Evolutionary conservation across 2,888 invertebrate genomes (phyloP).

Genomic region (Leptinotarsa tumamoca): DNA sequence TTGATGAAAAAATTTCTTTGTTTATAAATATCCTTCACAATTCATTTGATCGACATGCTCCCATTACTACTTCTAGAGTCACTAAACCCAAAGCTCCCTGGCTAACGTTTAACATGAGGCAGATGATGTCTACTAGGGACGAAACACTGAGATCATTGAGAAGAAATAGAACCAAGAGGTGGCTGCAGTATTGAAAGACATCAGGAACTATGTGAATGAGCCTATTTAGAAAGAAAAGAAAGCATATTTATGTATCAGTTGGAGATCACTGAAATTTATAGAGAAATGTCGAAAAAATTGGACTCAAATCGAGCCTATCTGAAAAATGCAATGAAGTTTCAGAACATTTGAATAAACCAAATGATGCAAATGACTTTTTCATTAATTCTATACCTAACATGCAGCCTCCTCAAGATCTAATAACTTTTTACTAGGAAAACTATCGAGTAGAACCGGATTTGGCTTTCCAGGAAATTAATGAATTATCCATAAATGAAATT

Average conservation of each 20-base stretch:
- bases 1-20: background rate
- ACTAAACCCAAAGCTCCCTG: background rate
- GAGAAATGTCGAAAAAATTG: background rate
- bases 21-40: conserved; percentile 3
- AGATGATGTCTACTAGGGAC: background rate
- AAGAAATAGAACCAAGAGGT: background rate
- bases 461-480: background rate
- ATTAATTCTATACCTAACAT: conserved; percentile 2
- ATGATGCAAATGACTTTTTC: background rate
- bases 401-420: background rate
- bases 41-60: background rate
- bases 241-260: conserved; percentile 15
- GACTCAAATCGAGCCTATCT: background rate
- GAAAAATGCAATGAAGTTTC: conserved; percentile 8
- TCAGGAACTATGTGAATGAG: conserved; percentile 10
- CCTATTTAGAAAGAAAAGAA: conserved; percentile 1
- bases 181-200: conserved; percentile 2
- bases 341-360: background rate
- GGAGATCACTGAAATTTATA: background rate
- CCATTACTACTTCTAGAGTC: background rate
- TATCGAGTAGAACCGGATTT: conserved; percentile 5
- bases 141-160: conserved; percentile 3
- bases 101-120: background rate
- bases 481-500: background rate
- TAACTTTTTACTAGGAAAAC: conserved; percentile 16